phyloP scores from a whole-genome alignment of 2,888 invertebrate genomes.

The Euplagia quadripunctaria region DNA sequence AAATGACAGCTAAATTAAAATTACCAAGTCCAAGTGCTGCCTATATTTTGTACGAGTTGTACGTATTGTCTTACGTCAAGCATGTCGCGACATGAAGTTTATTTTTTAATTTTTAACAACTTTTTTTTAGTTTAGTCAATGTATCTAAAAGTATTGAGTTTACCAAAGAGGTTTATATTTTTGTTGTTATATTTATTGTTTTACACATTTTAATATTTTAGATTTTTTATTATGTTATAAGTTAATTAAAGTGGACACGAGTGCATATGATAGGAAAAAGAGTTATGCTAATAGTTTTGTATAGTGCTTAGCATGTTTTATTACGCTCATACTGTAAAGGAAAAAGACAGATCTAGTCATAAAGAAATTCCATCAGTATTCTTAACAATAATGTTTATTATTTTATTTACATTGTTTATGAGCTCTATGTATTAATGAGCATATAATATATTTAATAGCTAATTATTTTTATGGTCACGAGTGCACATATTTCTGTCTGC shows the following conservation, averaged over 20 bases:
- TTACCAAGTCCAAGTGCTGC: neutral
- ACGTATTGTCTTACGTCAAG: neutral
- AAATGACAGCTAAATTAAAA: neutral
- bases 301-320: conserved; percentile 41
- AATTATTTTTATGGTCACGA: conserved; percentile 4
- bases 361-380: conserved; percentile 59
- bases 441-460: neutral
- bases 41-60: conserved; percentile 6
- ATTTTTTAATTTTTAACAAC: neutral
- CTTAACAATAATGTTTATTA: conserved; percentile 40
- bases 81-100: neutral
- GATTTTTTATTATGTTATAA: conserved; percentile 48
- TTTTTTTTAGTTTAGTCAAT: conserved; percentile 18
- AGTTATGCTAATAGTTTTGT: conserved; percentile 34
- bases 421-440: neutral
- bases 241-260: conserved; percentile 47
- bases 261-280: conserved; percentile 47
- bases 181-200: conserved; percentile 51
- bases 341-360: conserved; percentile 71
- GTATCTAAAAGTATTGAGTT: conserved; percentile 48
- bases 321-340: conserved; percentile 52
- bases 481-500: neutral
- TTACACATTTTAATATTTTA: conserved; percentile 47
- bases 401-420: conserved; percentile 7
- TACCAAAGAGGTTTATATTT: conserved; percentile 57